Conservation (phyloP, 1,140 invertebrate species). For the Drosophila pectinifera region DNA sequence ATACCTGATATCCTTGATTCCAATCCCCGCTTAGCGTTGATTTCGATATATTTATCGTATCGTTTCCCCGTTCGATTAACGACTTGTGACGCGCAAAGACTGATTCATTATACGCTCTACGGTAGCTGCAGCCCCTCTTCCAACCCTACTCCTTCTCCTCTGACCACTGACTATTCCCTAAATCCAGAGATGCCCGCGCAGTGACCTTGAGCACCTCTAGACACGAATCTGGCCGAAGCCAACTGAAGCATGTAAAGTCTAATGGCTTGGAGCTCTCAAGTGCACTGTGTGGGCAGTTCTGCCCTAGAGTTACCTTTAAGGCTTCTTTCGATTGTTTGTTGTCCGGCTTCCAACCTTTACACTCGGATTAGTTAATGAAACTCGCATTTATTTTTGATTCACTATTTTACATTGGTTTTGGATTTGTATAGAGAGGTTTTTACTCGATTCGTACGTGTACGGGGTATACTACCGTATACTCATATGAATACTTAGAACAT, state of each 20-base stretch:
- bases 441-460: slow-evolving; percentile 59
- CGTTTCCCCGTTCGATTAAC: slow-evolving; percentile 58
- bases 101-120: slow-evolving; percentile 76
- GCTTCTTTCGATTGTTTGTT: slow-evolving; percentile 36
- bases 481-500: slow-evolving; percentile 39
- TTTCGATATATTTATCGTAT: slow-evolving; percentile 47
- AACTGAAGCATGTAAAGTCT: too few relatives aligned
- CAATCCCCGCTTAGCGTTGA: slow-evolving; percentile 42
- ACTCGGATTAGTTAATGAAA: slow-evolving; percentile 55
- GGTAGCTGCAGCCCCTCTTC: slow-evolving; percentile 40
- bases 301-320: slow-evolving; percentile 16
- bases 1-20: slow-evolving; percentile 3
- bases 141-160: not conserved
- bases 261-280: too few relatives aligned
- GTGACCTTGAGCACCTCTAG: not conserved
- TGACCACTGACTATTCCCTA: not conserved
- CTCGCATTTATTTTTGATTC: slow-evolving; percentile 56
- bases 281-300: not conserved
- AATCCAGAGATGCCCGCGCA: not conserved
- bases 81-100: slow-evolving; percentile 80
- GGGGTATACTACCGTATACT: slow-evolving; percentile 36
- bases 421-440: slow-evolving; percentile 58
- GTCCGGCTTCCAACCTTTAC: slow-evolving; percentile 31
- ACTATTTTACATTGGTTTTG: slow-evolving; percentile 41
- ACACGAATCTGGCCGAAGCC: too few relatives aligned